A percentile compares a stretch with the other conserved stretches of the same genome.
These are phyloP conservation scores for Agriopis leucophaearia DNA, from an alignment of 2,888 invertebrate genomes.

Conservation along the genomic window DNA sequence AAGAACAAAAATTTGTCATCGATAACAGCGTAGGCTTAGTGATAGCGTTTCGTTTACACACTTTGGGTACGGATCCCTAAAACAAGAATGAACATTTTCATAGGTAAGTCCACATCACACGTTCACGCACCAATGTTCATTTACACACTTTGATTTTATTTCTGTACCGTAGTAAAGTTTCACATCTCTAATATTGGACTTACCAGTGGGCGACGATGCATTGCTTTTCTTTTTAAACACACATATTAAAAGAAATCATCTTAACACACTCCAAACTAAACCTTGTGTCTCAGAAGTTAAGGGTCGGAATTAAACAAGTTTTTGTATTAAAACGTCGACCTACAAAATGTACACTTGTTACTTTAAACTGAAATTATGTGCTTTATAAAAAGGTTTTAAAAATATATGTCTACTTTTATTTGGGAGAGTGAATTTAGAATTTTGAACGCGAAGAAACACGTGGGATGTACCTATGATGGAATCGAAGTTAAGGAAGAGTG, in stretches of 20 bases:
- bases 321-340: slow-evolving; percentile 38
- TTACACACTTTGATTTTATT: slow-evolving; percentile 52
- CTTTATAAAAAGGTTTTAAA: slow-evolving; percentile 46
- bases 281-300: slow-evolving; percentile 26
- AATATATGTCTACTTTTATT: slow-evolving; percentile 44
- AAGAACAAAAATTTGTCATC: too few relatives aligned
- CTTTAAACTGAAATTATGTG: slow-evolving; percentile 48
- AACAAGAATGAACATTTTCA: too few relatives aligned
- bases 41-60: too few relatives aligned
- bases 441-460: slow-evolving; percentile 7
- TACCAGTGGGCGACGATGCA: slow-evolving; percentile 62
- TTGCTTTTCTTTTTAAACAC: slow-evolving; percentile 60
- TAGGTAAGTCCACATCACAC: not conserved
- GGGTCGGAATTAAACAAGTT: slow-evolving; percentile 7
- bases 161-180: slow-evolving; percentile 52
- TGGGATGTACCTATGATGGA: not conserved
- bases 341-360: slow-evolving; percentile 46
- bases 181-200: slow-evolving; percentile 58
- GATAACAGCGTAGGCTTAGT: too few relatives aligned
- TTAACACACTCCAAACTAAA: slow-evolving; percentile 43
- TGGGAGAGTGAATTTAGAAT: slow-evolving; percentile 13
- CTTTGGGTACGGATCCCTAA: too few relatives aligned
- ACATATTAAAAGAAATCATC: slow-evolving; percentile 54
- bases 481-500: not conserved
- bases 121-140: slow-evolving; percentile 34